Evolutionary conservation across 2,797 vertebrate species (phyloP), one percentile per base, ranked within the genome.

Genomic region (Peromyscus nudipes): DNA sequence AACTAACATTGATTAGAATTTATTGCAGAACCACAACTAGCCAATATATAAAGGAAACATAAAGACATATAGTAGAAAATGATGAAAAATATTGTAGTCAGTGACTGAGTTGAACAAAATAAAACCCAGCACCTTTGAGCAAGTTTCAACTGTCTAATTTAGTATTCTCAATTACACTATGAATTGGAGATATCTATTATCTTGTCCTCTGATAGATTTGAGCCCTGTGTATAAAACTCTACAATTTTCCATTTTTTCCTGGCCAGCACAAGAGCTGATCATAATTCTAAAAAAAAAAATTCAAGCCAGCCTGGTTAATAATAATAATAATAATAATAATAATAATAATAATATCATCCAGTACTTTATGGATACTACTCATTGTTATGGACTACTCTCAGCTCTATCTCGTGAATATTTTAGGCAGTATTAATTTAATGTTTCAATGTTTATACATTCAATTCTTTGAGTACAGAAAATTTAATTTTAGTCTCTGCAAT

Each of bases 21-120:
- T 46, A 34, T 52, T 82, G 69, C 25, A 96, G 46, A 90, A 75
- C 0, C 90, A 69, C 1, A 93, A 8, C 43, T 94, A 80, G 29
- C 17, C 62, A 77, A 57, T 79, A 64, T 82, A 40, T 6, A 93
- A 91, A 84, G 92, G 8, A 95, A 92, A 5, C 9, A 88, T 76
- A 92, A 88, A 25, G 13, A 75, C 8, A 1, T 82, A 52, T 65
- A 52, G 37, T 43, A 92, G 27, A 96, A 92, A n/a, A n/a, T 69
- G 62, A 85, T 69, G 80, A 65, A 94, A 92, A 14, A 57, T 83
- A 2, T 92, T 60, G 19, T 21, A 76, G 25, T 62, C 6, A 52
- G 37, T 21, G 62, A 75, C 1, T 10, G 55, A 77, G 86, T 10
- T n/a, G 40, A 64, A 91, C 67, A 77, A n/a, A 25, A 46, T 84